A percentile compares a stretch with the other conserved stretches of the same genome.
Evolutionary conservation across 2,113 vertebrate genomes (phyloP).

Genomic region (Xyliphius kryptos): DNA sequence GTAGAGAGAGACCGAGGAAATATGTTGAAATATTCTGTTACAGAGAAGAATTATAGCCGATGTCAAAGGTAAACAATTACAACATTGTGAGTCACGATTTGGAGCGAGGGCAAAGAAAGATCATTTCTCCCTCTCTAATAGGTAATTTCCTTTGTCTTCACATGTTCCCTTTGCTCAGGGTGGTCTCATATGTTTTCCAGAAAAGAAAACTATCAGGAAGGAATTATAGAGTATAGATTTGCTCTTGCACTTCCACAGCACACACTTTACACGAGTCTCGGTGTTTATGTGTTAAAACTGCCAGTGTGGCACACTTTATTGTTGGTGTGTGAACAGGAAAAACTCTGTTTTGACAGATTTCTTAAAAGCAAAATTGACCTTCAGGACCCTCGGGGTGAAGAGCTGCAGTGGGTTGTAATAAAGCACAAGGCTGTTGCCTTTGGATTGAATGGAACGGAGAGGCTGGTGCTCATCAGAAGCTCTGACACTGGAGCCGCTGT

Average conservation of each 20-base stretch:
- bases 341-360: too few species aligned
- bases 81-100: constrained; percentile 68
- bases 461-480: constrained; percentile 24
- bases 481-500: constrained; percentile 60
- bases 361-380: too few species aligned
- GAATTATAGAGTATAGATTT: too few species aligned
- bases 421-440: constrained; percentile 25
- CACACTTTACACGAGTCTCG: too few species aligned
- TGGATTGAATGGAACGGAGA: constrained; percentile 20
- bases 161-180: constrained; percentile 55
- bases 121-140: constrained; percentile 62
- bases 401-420: too few species aligned
- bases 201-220: not conserved
- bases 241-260: too few species aligned
- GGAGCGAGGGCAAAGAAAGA: constrained; percentile 63
- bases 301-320: too few species aligned
- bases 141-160: constrained; percentile 66
- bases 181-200: constrained; percentile 54
- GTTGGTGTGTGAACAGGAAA: too few species aligned
- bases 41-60: constrained; percentile 55
- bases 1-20: too few species aligned
- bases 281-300: constrained; percentile 20
- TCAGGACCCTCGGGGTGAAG: too few species aligned
- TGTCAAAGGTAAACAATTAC: constrained; percentile 74
- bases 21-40: too few species aligned